Base-by-base conservation (phyloP, 2,113 vertebrate genomes). In the Macquaria ambigua region DNA sequence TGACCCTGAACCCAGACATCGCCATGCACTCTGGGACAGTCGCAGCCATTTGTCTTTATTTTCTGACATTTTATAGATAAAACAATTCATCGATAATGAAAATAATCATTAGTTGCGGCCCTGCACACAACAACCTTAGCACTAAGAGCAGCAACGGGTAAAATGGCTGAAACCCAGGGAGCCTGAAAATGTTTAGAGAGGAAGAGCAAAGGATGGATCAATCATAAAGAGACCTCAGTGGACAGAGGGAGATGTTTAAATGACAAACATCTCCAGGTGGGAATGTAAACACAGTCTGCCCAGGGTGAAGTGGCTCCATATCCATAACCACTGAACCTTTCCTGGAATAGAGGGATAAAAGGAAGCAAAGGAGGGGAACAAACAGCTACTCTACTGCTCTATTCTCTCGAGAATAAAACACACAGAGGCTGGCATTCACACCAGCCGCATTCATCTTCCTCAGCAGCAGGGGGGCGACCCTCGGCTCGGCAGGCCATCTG, bases 281-380 rank as follows among this genome's bases (percentile, higher is more conserved):
- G 69, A 89, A 91, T 86, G 72, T 91, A 84, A 90, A 90, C 87
- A 83, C 43, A 73, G 53, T 50, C 50, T 69, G 56, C 53, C 31
- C 12, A 21, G 20, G 25, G 53, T 43, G 82, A 82, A 80, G 81
- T 31, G 66, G 46, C 64, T 73, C 64, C 69, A 77, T 52, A 72
- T 39, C 23, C 74, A 79, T 50, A 79, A 88, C 37, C 31, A 55
- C 21, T 66, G 67, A 85, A 70, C 12, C 62, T 46, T 83, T 77
- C 53, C 77, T 61, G 56, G 43, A 48, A 76, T 5, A 56, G 0
- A 80, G 46, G 16, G 61, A 50, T 39, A 56, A 18, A 69, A 28
- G 14, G 37, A 68, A 68, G 46, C 0, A 23, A 31, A 67, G 61
- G 59, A 28, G 3, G 41, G 62, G 53, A 61, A 75, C 62, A 62